phyloP scores from a whole-genome alignment of 2,888 invertebrate genomes.

The Hydriomena furcata region DNA sequence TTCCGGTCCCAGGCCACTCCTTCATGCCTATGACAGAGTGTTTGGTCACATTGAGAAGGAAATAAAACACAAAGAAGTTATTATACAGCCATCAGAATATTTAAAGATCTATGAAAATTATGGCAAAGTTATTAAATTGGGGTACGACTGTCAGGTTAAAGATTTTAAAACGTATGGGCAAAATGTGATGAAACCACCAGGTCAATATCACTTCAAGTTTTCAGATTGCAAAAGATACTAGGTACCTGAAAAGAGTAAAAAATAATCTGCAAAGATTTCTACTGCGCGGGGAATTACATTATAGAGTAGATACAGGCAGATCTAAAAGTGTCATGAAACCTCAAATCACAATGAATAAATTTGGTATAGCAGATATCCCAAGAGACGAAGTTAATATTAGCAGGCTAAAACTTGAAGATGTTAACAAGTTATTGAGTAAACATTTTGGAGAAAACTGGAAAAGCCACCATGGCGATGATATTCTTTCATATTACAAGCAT shows the following conservation, averaged over 20 bases:
- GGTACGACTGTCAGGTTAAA: background rate
- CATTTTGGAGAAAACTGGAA: no score
- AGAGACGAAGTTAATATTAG: no score
- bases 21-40: background rate
- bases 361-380: no score
- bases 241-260: background rate
- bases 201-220: background rate
- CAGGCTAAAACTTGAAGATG: no score
- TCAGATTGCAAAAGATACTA: background rate
- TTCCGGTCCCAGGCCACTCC: conserved; percentile 11
- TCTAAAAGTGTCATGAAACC: background rate
- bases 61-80: background rate
- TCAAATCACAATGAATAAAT: no score
- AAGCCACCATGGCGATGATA: no score
- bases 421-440: no score
- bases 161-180: background rate
- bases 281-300: background rate
- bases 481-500: no score
- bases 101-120: background rate
- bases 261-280: background rate
- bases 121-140: background rate
- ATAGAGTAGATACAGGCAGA: background rate
- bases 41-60: background rate
- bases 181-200: background rate
- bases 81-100: background rate